A percentile compares a stretch with the other conserved stretches of the same genome.
These are phyloP conservation scores for Xylocopa sonorina DNA, from an alignment of 1,140 invertebrate genomes.

Conservation along the genomic window DNA sequence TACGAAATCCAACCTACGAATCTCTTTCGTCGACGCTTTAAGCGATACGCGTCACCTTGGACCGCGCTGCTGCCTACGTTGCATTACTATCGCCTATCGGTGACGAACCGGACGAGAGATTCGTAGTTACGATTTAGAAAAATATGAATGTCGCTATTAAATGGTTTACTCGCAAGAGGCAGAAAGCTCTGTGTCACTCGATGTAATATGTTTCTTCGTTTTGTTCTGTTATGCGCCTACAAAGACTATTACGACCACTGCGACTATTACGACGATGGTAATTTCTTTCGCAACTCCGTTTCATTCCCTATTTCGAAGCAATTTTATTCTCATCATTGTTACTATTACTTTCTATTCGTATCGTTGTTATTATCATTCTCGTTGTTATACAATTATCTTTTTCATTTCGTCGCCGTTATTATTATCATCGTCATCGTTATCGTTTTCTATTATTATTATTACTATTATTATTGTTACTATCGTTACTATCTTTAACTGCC, in stretches of 20 bases:
- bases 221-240: slow-evolving; percentile 81
- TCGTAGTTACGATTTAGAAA: slow-evolving; percentile 53
- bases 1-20: slow-evolving; percentile 55
- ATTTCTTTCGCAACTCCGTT: slow-evolving; percentile 76
- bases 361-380: too few species aligned
- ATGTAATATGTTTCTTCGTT: slow-evolving; percentile 81
- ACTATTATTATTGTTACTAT: background rate
- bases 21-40: background rate
- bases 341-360: background rate
- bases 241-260: slow-evolving; percentile 82
- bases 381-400: background rate
- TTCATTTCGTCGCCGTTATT: slow-evolving; percentile 2
- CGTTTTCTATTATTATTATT: background rate
- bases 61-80: too few species aligned
- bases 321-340: slow-evolving; percentile 35
- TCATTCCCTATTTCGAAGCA: slow-evolving; percentile 64
- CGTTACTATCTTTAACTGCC: slow-evolving; percentile 24
- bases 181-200: slow-evolving; percentile 77
- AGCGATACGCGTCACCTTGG: background rate
- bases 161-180: slow-evolving; percentile 68
- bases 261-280: slow-evolving; percentile 83
- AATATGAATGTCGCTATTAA: slow-evolving; percentile 73
- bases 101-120: slow-evolving; percentile 52
- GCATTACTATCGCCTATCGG: too few species aligned
- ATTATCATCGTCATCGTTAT: background rate